phyloP scores from a whole-genome alignment of 2,797 vertebrate species.

The Phylloscopus collybita region DNA sequence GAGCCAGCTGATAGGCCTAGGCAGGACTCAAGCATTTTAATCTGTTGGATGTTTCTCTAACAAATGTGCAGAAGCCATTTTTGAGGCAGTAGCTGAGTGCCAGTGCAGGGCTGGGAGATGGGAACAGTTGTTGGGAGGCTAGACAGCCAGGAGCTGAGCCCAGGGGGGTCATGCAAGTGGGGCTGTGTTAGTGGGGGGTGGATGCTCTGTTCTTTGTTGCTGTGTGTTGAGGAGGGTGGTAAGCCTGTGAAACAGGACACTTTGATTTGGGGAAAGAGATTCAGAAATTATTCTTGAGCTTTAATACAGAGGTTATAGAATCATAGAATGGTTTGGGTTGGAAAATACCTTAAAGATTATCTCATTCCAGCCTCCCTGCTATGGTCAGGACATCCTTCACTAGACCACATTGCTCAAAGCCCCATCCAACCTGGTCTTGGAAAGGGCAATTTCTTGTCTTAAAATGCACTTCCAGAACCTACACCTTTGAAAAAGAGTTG shows the following conservation, averaged over 20 bases:
- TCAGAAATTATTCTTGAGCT: neutral
- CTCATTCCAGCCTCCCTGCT: neutral
- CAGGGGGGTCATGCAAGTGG: fast-evolving
- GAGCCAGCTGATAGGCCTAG: neutral
- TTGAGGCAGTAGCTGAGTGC: fast-evolving
- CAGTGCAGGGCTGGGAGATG: neutral
- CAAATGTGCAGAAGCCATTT: neutral
- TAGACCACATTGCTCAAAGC: neutral
- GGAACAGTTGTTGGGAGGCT: neutral
- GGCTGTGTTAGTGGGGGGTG: neutral
- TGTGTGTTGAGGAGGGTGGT: neutral
- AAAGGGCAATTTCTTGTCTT: neutral
- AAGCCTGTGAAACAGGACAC: neutral
- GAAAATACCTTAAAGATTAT: neutral
- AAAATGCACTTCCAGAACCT: neutral
- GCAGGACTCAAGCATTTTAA: neutral
- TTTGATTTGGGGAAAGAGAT: neutral
- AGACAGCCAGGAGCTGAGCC: neutral
- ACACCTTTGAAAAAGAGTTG: neutral
- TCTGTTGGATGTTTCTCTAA: neutral
- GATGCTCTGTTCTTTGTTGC: neutral
- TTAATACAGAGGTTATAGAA: neutral
- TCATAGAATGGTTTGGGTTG: neutral
- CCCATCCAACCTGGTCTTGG: neutral
- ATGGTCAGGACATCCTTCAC: neutral